Evolutionary conservation across 1,140 invertebrate genomes (phyloP).

Genomic region (Aphelenchoides fujianensis): DNA sequence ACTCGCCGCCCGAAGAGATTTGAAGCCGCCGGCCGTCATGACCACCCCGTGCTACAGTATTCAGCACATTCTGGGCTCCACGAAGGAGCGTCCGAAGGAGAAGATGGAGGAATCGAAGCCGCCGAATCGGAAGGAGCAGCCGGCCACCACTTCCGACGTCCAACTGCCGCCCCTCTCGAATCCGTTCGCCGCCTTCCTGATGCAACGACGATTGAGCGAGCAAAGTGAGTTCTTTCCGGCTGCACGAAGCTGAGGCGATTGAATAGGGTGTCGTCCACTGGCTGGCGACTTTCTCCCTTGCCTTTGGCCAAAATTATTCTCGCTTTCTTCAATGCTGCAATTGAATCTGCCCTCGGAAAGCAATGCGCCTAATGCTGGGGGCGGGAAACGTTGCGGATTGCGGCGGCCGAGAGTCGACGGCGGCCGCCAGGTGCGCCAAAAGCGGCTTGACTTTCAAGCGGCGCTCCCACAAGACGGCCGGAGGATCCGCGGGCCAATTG

Average conservation of each 20-base stretch:
- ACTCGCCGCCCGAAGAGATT: neutral
- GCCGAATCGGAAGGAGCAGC: too few species aligned
- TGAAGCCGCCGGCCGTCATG: neutral
- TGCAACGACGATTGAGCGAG: neutral
- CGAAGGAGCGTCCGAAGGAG: neutral
- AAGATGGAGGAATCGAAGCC: neutral
- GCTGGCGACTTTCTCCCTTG: too few species aligned
- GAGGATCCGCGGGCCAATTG: neutral
- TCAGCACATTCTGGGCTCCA: neutral
- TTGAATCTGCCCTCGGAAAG: too few species aligned
- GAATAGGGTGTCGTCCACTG: too few species aligned
- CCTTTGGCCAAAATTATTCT: too few species aligned
- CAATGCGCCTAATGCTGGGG: too few species aligned
- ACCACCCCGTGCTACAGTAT: neutral
- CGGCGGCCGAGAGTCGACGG: too few species aligned
- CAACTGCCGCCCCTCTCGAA: neutral
- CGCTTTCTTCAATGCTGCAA: too few species aligned
- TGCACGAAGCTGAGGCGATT: too few species aligned
- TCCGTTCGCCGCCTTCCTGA: conserved; percentile 3
- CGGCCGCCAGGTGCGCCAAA: neutral
- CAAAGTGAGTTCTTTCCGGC: conserved; percentile 15
- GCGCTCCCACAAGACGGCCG: too few species aligned
- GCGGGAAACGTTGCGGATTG: too few species aligned
- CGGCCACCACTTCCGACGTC: neutral
- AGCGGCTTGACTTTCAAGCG: conserved; percentile 1